Conservation (phyloP, 2,797 vertebrate species). For the Leptatherina wallacei region DNA sequence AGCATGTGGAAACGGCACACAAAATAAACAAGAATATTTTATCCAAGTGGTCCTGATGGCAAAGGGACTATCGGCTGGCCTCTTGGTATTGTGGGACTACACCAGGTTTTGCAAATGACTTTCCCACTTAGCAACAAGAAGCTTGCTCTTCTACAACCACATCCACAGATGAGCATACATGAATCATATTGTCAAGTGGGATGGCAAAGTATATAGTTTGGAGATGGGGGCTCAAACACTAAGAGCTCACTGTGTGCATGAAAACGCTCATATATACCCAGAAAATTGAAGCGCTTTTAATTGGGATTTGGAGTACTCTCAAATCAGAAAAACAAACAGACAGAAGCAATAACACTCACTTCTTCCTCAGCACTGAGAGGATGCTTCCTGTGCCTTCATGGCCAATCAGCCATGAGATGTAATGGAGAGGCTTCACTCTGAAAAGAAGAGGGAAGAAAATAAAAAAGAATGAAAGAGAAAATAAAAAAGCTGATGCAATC, state of each 20-base stretch:
- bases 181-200: constrained; percentile 63
- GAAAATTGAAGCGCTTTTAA: constrained; percentile 76
- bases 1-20: constrained; percentile 48
- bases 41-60: constrained; percentile 51
- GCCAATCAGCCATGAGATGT: constrained; percentile 97
- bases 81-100: constrained; percentile 47
- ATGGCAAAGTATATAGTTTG: constrained; percentile 43
- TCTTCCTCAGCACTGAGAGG: constrained; percentile 93
- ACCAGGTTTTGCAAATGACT: constrained; percentile 56
- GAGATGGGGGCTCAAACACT: constrained; percentile 53
- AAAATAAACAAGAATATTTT: constrained; percentile 51
- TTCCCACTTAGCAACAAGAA: constrained; percentile 67
- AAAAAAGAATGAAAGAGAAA: constrained; percentile 23
- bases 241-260: constrained; percentile 19
- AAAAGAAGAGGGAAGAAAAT: constrained; percentile 36
- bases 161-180: constrained; percentile 50
- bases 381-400: constrained; percentile 97
- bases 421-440: constrained; percentile 97
- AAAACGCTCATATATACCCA: constrained; percentile 49
- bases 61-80: constrained; percentile 47
- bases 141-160: constrained; percentile 50
- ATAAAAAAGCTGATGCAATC: constrained; percentile 53
- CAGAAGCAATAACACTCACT: constrained; percentile 82
- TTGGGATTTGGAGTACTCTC: constrained; percentile 69
- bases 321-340: constrained; percentile 63